These are phyloP conservation scores for Blastomussa wellsi DNA, from an alignment of 92 coral and sea anemone genomes.

Conservation along the genomic window DNA sequence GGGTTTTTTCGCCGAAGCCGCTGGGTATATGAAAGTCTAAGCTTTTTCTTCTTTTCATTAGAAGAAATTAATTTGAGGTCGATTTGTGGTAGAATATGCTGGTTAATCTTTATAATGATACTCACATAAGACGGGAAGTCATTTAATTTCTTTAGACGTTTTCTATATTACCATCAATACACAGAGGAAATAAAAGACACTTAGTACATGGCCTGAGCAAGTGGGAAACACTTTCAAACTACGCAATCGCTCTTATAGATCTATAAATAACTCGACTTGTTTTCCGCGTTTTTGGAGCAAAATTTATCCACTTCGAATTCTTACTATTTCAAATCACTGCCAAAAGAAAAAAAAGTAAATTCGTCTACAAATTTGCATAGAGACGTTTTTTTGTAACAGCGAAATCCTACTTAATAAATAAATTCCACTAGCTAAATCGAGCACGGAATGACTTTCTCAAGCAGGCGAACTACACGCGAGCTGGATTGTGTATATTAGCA, in stretches of 20 bases:
- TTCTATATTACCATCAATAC: neutral
- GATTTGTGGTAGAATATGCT: no score
- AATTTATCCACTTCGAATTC: neutral
- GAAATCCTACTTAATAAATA: neutral
- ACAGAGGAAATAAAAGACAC: neutral
- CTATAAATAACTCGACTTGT: neutral
- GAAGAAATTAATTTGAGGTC: neutral
- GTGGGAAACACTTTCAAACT: neutral
- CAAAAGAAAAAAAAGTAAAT: neutral
- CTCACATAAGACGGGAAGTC: neutral
- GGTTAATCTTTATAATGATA: neutral
- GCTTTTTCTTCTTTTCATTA: neutral
- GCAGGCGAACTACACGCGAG: neutral
- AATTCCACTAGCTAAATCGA: neutral
- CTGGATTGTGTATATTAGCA: neutral
- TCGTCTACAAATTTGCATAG: neutral
- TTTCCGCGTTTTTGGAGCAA: neutral
- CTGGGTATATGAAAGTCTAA: neutral
- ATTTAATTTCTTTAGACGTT: neutral
- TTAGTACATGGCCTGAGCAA: no score
- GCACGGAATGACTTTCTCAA: neutral
- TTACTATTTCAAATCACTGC: neutral
- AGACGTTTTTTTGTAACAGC: neutral
- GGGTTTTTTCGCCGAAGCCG: neutral
- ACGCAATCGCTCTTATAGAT: neutral